Evolutionary conservation across 1,140 invertebrate species (phyloP).

Genomic region (Bombus confusus): DNA sequence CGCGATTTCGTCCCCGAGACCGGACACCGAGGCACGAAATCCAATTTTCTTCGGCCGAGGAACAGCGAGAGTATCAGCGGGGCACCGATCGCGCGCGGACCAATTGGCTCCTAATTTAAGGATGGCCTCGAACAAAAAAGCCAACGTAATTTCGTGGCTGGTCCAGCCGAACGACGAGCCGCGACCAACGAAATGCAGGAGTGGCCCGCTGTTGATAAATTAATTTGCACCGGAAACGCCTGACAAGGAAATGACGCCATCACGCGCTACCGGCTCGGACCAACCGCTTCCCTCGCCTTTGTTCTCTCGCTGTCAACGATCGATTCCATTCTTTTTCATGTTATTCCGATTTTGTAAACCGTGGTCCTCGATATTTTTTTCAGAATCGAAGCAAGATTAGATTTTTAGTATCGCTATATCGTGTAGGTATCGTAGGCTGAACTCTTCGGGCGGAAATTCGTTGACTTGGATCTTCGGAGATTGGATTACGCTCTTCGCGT

Average conservation of each 20-base stretch:
- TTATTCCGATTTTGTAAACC: neutral
- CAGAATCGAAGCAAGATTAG: neutral
- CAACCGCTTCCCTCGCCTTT: slow-evolving; percentile 20
- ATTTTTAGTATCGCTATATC: neutral
- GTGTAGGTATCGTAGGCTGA: too few relatives aligned
- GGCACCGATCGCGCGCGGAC: slow-evolving; percentile 64
- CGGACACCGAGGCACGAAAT: slow-evolving; percentile 40
- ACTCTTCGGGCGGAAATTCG: neutral
- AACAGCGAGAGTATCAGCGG: slow-evolving; percentile 61
- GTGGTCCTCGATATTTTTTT: neutral
- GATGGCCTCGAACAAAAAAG: slow-evolving; percentile 66
- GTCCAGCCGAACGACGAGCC: slow-evolving; percentile 36
- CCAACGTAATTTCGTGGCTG: slow-evolving; percentile 62
- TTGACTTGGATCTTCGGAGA: too few relatives aligned
- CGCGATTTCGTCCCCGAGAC: slow-evolving; percentile 54
- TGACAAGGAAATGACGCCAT: slow-evolving; percentile 77
- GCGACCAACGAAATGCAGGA: slow-evolving; percentile 35
- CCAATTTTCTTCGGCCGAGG: slow-evolving; percentile 57
- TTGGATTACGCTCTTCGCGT: too few relatives aligned
- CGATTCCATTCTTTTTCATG: neutral
- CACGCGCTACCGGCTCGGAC: slow-evolving; percentile 67
- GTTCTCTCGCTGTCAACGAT: slow-evolving; percentile 6
- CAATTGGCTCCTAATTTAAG: slow-evolving; percentile 69
- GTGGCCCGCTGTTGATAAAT: slow-evolving; percentile 72
- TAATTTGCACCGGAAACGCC: slow-evolving; percentile 78